Evolutionary conservation across 92 coral and sea anemone genomes (phyloP).

Genomic region (Parazoanthus swiftii): DNA sequence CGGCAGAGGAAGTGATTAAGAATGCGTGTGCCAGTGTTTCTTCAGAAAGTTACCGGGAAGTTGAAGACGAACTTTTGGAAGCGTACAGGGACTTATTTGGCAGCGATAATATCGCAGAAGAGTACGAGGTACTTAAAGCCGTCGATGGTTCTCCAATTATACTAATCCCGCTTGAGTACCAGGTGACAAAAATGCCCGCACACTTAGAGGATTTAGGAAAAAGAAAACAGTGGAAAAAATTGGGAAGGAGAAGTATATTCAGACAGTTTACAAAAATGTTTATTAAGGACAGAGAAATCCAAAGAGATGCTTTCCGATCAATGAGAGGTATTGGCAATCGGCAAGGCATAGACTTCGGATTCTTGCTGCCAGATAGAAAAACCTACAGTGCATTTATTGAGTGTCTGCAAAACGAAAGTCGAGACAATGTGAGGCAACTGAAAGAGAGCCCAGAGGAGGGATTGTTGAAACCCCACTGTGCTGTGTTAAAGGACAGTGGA

Average conservation of each 20-base stretch:
- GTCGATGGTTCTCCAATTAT: conserved; percentile 7
- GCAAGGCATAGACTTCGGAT: conserved; percentile 9
- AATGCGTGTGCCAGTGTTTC: not conserved
- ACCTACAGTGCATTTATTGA: not conserved
- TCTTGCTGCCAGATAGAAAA: not conserved
- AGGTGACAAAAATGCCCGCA: conserved; percentile 48
- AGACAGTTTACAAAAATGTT: not conserved
- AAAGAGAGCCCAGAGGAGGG: conserved; percentile 12
- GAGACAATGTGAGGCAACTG: not conserved
- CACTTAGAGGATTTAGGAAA: conserved; percentile 31
- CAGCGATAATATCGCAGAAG: not conserved
- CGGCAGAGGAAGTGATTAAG: conserved; percentile 14
- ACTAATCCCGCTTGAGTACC: conserved; percentile 38
- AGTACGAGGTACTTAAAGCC: conserved; percentile 21
- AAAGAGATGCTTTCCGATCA: not conserved
- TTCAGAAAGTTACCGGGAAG: not conserved
- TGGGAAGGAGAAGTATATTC: not conserved
- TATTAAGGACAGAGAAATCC: not conserved
- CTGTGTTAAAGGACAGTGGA: conserved; percentile 12
- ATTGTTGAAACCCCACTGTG: conserved; percentile 9
- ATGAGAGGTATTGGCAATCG: not conserved
- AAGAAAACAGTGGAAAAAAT: not conserved
- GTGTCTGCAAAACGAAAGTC: not conserved
- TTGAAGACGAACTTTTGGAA: not conserved
- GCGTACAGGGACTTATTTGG: conserved; percentile 24